These are phyloP conservation scores for Ophion ventricosus DNA, from an alignment of 2,888 invertebrate genomes.

Conservation along the genomic window DNA sequence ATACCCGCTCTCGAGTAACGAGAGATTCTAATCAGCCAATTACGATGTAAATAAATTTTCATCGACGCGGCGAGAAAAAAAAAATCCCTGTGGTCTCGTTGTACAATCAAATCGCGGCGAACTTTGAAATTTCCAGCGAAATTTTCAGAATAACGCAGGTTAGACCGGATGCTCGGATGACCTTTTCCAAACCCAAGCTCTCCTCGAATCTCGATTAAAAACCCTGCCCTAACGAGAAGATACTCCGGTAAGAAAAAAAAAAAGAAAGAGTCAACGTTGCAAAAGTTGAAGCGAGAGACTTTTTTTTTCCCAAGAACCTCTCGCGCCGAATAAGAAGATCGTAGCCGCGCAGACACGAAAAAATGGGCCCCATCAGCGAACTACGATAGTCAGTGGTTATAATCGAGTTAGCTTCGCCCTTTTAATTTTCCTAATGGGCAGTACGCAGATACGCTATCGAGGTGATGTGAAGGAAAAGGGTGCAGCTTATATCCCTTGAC, in stretches of 20 bases:
- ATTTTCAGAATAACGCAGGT: conserved; percentile 5
- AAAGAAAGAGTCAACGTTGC: conserved; percentile 1
- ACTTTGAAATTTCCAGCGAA: conserved; percentile 13
- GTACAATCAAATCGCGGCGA: conserved; percentile 23
- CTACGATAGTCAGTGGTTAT: conserved; percentile 43
- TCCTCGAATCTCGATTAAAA: neutral
- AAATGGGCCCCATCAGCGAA: conserved; percentile 40
- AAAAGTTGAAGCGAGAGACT: conserved; percentile 35
- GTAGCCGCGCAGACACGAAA: conserved; percentile 8
- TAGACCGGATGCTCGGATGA: conserved; percentile 11
- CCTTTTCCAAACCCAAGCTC: neutral
- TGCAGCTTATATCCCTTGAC: neutral
- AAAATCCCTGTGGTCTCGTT: neutral
- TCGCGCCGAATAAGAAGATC: conserved; percentile 15
- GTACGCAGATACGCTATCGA: conserved; percentile 4
- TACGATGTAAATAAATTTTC: conserved; percentile 55
- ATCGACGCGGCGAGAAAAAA: conserved; percentile 6
- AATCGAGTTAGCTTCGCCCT: conserved; percentile 55
- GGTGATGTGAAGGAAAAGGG: conserved; percentile 18
- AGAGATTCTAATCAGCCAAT: conserved; percentile 52
- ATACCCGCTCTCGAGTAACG: neutral
- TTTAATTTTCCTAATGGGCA: conserved; percentile 37
- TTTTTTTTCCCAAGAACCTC: neutral
- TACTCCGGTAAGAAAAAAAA: neutral
- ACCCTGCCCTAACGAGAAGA: neutral